Evolutionary conservation across 2,797 vertebrate species (phyloP).

Genomic region (Margarornis squamiger): DNA sequence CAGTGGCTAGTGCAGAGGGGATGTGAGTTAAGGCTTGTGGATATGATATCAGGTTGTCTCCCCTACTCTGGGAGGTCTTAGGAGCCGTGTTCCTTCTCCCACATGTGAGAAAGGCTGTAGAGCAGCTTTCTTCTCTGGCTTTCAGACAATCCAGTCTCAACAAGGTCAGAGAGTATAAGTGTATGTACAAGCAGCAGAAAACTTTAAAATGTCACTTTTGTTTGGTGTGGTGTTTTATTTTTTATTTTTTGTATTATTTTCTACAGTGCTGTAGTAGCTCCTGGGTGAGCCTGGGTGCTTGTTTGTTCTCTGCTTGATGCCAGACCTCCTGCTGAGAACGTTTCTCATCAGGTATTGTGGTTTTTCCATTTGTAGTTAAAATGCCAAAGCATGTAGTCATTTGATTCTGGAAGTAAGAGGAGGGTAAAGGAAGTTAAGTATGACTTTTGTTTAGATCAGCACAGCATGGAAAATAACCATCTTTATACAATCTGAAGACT

Average conservation of each 20-base stretch:
- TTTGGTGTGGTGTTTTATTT: not conserved
- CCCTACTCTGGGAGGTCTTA: not conserved
- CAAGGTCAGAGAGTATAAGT: not conserved
- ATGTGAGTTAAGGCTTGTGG: not conserved
- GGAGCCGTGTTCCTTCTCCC: not conserved
- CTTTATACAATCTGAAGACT: constrained; percentile 17
- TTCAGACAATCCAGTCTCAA: not conserved
- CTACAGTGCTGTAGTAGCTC: not conserved
- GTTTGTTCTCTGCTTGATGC: not conserved
- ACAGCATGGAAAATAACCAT: constrained; percentile 63
- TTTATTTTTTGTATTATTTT: not conserved
- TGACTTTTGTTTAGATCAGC: constrained; percentile 61
- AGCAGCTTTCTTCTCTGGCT: not conserved
- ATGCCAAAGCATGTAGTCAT: constrained; percentile 13
- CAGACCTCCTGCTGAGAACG: not conserved
- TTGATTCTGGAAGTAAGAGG: constrained; percentile 28
- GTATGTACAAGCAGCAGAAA: not conserved
- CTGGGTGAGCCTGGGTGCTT: not conserved
- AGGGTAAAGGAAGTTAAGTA: constrained; percentile 64
- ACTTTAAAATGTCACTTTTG: not conserved
- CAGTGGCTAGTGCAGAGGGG: not conserved
- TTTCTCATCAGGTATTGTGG: not conserved
- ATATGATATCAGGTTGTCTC: not conserved
- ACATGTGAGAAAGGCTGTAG: not conserved
- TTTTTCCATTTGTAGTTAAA: constrained; percentile 4